phyloP scores from a whole-genome alignment of 2,797 vertebrate species.

The Enoplosus armatus region DNA sequence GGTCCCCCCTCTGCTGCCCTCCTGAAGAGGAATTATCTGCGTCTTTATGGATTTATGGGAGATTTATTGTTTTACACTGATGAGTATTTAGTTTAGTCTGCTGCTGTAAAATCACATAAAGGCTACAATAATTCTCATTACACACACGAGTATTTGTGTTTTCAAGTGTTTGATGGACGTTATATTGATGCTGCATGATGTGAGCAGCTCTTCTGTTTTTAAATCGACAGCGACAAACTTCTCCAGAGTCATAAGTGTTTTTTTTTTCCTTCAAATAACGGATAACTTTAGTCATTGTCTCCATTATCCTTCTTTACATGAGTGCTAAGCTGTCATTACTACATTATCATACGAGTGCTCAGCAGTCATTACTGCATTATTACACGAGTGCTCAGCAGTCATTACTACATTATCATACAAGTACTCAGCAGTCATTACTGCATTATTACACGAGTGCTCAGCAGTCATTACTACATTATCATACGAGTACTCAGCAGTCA shows the following conservation, averaged over 20 bases:
- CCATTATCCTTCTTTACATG: no score
- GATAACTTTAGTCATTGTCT: no score
- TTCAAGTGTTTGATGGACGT: slow-evolving; percentile 61
- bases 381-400: no score
- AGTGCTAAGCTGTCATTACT: no score
- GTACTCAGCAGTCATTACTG: no score
- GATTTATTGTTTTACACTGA: slow-evolving; percentile 83
- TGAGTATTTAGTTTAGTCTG: slow-evolving; percentile 71
- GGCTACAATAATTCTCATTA: slow-evolving; percentile 47
- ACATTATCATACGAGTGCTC: no score
- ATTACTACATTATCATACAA: no score
- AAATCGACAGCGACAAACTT: neutral
- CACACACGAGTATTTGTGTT: slow-evolving; percentile 40
- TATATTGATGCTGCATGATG: slow-evolving; percentile 31
- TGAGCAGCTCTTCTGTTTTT: slow-evolving; percentile 1
- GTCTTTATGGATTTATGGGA: slow-evolving; percentile 80
- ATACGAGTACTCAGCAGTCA: no score
- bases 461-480: no score
- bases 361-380: no score
- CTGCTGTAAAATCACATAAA: slow-evolving; percentile 71
- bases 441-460: no score
- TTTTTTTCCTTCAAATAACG: no score
- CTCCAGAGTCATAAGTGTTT: neutral
- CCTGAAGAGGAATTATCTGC: slow-evolving; percentile 57
- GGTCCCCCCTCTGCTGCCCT: neutral